phyloP scores from a whole-genome alignment of 2,888 invertebrate species.

The Rhagium mordax region DNA sequence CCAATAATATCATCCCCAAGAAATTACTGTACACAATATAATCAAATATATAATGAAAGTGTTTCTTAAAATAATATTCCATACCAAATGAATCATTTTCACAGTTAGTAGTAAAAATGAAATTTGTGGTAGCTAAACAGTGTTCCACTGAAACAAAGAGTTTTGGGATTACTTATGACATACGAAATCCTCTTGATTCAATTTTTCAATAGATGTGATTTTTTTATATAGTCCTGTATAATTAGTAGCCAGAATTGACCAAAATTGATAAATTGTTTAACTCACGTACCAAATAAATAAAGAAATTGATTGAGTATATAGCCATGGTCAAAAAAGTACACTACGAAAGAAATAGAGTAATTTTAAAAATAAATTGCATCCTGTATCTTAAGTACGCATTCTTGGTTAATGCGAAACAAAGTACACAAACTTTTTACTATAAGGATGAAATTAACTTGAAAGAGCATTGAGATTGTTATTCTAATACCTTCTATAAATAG shows the following conservation, averaged over 20 bases:
- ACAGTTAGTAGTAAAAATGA: slow-evolving; percentile 41
- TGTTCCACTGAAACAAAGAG: slow-evolving; percentile 43
- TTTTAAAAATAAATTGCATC: too few relatives aligned
- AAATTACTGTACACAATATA: slow-evolving; percentile 37
- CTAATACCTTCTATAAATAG: neutral
- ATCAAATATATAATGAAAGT: slow-evolving; percentile 48
- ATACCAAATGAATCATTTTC: slow-evolving; percentile 44
- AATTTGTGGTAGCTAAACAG: slow-evolving; percentile 39
- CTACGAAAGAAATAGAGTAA: too few relatives aligned
- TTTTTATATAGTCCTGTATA: too few relatives aligned
- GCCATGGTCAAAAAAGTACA: too few relatives aligned
- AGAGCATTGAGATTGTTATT: neutral
- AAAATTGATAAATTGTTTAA: too few relatives aligned
- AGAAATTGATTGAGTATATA: too few relatives aligned
- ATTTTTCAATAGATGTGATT: too few relatives aligned
- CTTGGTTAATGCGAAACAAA: neutral
- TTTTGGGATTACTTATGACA: neutral
- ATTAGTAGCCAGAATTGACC: too few relatives aligned
- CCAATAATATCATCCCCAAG: slow-evolving; percentile 32
- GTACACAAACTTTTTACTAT: neutral
- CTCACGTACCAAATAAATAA: too few relatives aligned
- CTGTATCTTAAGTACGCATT: too few relatives aligned
- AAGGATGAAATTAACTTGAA: neutral
- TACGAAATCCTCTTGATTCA: neutral
- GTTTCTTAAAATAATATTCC: slow-evolving; percentile 45